Evolutionary conservation across 37 sponge, comb jelly and placozoan genomes (phyloP), one percentile per base, ranked within the genome.

Genomic region (Chondrosia reniformis): DNA sequence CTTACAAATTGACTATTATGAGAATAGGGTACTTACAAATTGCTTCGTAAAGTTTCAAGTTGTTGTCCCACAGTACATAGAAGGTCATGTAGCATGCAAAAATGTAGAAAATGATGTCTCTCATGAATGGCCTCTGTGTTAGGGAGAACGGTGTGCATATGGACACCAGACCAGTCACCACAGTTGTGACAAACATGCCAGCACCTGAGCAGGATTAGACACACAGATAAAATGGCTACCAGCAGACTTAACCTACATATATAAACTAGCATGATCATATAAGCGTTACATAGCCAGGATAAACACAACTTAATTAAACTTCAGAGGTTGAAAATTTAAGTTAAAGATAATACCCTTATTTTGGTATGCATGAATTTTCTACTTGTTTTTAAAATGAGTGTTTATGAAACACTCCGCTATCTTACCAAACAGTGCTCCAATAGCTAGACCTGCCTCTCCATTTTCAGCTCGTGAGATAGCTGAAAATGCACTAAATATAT

Each of bases 391-490:
- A n/a, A n/a, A n/a, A n/a, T n/a, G n/a, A n/a, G n/a, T n/a, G n/a
- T n/a, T n/a, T 69, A 69, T n/a, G 4, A 42, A 34, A 10, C 8
- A 56, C n/a, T n/a, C n/a, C n/a, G n/a, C n/a, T n/a, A n/a, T 30
- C 90, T 49, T 36, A 89, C 94, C 96, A 89, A 94, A 97, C 38
- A 97, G 65, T 33, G 96, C 98, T 30, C 98, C 98, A 36, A 97
- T 79, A 28, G 98, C 98, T 5, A 97, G 89, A 66, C 92, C 91
- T 4, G 90, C 86, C 21, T 86, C 84, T 45, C 80, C 63, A 21
- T 66, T 72, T 2, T 87, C 76, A 13, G 84, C 66, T 30, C 84
- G 81, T 36, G 76, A 89, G 76, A 92, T 86, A 37, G 93, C 96
- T 21, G 93, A 87, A 67, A 92, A 81, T 33, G 93, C 84, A 85